A percentile compares a stretch with the other conserved stretches of the same genome.
Evolutionary conservation across 92 coral and sea anemone genomes (phyloP).

Genomic region (Heliopora coerulea): DNA sequence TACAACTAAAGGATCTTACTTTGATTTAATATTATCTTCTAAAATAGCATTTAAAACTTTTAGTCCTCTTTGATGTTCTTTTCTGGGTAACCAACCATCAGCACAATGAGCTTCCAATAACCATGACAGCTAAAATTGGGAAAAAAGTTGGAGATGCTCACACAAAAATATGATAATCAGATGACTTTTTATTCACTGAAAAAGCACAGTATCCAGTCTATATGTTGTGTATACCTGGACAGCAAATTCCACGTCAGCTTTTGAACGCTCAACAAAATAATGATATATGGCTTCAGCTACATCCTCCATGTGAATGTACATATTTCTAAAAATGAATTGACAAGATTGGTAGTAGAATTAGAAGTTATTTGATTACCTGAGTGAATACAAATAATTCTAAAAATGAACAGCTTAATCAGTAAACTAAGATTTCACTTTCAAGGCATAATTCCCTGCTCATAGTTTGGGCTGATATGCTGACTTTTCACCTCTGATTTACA

Average conservation of each 20-base stretch:
- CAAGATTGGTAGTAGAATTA: too few relatives aligned
- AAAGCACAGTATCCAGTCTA: too few relatives aligned
- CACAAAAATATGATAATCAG: too few relatives aligned
- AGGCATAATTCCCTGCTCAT: too few relatives aligned
- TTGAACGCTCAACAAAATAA: slow-evolving; percentile 83
- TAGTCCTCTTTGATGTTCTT: slow-evolving; percentile 82
- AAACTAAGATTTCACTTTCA: too few relatives aligned
- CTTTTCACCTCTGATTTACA: too few relatives aligned
- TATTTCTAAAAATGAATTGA: slow-evolving; percentile 61
- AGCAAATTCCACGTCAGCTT: slow-evolving; percentile 79
- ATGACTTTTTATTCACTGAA: too few relatives aligned
- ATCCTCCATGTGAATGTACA: slow-evolving; percentile 98
- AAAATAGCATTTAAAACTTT: slow-evolving; percentile 67
- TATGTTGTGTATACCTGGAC: slow-evolving; percentile 73
- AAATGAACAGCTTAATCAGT: too few relatives aligned
- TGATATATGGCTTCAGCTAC: slow-evolving; percentile 87
- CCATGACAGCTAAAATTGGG: slow-evolving; percentile 72
- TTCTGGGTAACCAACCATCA: slow-evolving; percentile 95
- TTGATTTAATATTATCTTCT: slow-evolving; percentile 69
- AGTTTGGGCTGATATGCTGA: too few relatives aligned
- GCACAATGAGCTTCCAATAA: slow-evolving; percentile 92
- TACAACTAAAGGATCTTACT: slow-evolving; percentile 61
- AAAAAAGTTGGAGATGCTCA: too few relatives aligned
- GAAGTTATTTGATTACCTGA: too few relatives aligned
- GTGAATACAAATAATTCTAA: too few relatives aligned